Evolutionary conservation across 2,888 invertebrate genomes (phyloP).

Genomic region (Hetaerina titia): DNA sequence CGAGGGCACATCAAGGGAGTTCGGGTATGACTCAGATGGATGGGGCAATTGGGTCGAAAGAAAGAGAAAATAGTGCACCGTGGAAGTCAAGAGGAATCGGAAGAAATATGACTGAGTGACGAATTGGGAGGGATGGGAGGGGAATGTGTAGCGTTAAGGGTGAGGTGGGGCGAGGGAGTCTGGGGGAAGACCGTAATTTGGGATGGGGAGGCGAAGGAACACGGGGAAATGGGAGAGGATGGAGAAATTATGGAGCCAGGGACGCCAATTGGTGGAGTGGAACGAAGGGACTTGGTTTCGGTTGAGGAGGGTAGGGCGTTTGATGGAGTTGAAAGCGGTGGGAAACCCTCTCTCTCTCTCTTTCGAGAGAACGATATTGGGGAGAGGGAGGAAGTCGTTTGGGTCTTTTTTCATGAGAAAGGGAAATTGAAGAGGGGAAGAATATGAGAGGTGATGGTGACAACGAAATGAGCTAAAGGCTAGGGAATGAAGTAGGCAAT

Average conservation of each 20-base stretch:
- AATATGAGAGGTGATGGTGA: no score
- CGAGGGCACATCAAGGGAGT: neutral
- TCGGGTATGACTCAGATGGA: neutral
- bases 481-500: no score
- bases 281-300: neutral
- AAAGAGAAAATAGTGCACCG: neutral
- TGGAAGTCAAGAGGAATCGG: neutral
- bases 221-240: no score
- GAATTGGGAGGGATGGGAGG: neutral
- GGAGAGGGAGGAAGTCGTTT: no score
- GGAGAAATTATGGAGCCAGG: neutral
- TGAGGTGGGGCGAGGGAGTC: neutral
- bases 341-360: no score
- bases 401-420: no score
- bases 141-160: neutral
- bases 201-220: no score
- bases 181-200: no score
- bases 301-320: neutral
- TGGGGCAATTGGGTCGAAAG: no score
- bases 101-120: neutral
- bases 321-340: neutral
- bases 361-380: no score
- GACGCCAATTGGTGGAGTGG: neutral
- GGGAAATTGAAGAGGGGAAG: no score
- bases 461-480: no score